Conservation (phyloP, 2,888 invertebrate species). For the Sinopyrophorus schimmeli region DNA sequence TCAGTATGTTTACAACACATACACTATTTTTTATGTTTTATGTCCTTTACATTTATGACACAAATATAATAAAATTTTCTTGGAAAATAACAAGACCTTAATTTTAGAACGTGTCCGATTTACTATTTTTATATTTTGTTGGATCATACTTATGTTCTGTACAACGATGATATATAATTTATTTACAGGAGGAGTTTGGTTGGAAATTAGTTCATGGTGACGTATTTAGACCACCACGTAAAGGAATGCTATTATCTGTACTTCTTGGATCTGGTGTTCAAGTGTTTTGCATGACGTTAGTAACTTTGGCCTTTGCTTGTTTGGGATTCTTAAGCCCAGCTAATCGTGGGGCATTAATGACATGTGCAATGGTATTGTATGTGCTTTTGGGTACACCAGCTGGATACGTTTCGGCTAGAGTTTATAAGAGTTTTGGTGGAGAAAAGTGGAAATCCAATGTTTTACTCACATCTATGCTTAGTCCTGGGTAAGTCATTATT, state of each 20-base stretch:
- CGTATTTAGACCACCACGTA: slow-evolving; percentile 94
- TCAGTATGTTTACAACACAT: no score
- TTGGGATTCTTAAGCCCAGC: slow-evolving; percentile 98
- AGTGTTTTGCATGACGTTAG: slow-evolving; percentile 93
- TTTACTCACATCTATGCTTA: slow-evolving; percentile 91
- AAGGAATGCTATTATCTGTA: slow-evolving; percentile 95
- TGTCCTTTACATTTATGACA: no score
- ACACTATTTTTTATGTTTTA: slow-evolving; percentile 43
- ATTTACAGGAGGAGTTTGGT: slow-evolving; percentile 89
- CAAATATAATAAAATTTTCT: no score
- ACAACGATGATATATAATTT: no score
- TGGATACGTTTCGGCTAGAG: slow-evolving; percentile 93
- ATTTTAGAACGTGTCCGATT: no score
- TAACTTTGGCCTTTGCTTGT: slow-evolving; percentile 98
- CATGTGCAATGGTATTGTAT: slow-evolving; percentile 94
- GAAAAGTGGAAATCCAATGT: slow-evolving; percentile 99
- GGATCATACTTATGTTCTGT: no score
- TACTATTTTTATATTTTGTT: no score
- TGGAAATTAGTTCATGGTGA: slow-evolving; percentile 99
- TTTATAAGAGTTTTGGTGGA: slow-evolving; percentile 99
- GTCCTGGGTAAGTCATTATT: slow-evolving; percentile 79
- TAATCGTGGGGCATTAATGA: slow-evolving; percentile 98
- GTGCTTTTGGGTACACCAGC: slow-evolving; percentile 97
- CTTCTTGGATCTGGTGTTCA: slow-evolving; percentile 96
- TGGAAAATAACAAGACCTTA: no score